Evolutionary conservation across 2,888 invertebrate genomes (phyloP), one percentile per base, ranked within the genome.

Genomic region (Cerastoderma edule): DNA sequence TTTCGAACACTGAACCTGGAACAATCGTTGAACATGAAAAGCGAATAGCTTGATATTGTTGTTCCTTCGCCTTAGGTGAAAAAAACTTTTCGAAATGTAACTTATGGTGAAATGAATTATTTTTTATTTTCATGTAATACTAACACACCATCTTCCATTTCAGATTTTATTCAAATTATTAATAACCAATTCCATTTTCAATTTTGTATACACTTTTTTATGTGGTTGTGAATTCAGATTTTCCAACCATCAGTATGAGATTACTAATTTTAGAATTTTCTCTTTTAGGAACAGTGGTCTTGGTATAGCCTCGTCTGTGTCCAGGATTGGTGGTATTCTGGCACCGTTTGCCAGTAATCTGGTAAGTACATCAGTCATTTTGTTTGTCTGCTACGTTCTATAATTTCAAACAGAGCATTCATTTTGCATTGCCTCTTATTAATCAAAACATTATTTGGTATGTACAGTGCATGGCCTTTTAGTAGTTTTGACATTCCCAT

Each of bases 261-360:
- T 22, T 28, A 6, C 53, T 67, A 19, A 60, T 67, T 60, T 1
- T 27, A 30, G 28, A 6, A n/a, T 16, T 57, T 46, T 57, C 35
- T 63, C 24, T 66, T 57, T 33, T 80, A 89, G 90, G 70, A 88
- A 80, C 60, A 85, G 84, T 46, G 89, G 87, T 8, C 80, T 90
- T 63, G 90, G 89, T 0, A 79, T 90, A 1, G 80, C 89, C 5
- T 89, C 89, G 3, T 79, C 87, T 6, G 85, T 84, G 0, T 88
- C 89, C n/a, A 74, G 90, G 63, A 66, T 89, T 6, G 89, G 90
- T 19, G 89, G 89, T 32, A 85, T 89, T 78, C 64, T 89, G 5
- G 88, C 90, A 13, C 89, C 90, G 19, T 89, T 87, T 70, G 78
- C 88, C 10, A 72, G 82, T 22, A 81, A 73, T 27, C 66, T 89